A percentile compares a stretch with the other conserved stretches of the same genome.
These are phyloP conservation scores for Scaptomyza tumidula DNA, from an alignment of 2,888 invertebrate species.

Conservation along the genomic window DNA sequence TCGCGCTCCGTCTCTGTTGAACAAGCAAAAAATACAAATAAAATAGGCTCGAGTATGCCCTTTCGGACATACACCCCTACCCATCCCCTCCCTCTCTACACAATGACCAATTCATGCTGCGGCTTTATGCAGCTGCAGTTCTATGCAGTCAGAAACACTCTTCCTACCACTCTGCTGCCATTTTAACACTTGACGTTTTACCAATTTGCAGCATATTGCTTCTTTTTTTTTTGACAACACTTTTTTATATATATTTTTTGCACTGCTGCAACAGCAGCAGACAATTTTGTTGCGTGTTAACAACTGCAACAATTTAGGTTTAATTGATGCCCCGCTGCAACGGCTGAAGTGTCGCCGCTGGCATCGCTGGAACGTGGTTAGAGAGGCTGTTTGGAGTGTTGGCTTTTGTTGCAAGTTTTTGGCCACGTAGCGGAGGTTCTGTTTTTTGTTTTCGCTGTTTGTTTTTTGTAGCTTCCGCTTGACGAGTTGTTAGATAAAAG, in stretches of 20 bases:
- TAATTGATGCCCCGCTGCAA: slow-evolving; percentile 75
- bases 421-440: slow-evolving; percentile 38
- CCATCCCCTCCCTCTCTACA: neutral
- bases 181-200: slow-evolving; percentile 75
- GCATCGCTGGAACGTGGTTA: slow-evolving; percentile 34
- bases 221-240: slow-evolving; percentile 20
- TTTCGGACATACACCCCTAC: neutral
- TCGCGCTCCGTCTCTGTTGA: slow-evolving; percentile 29
- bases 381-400: slow-evolving; percentile 10
- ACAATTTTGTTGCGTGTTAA: slow-evolving; percentile 80
- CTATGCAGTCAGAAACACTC: slow-evolving; percentile 47
- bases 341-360: slow-evolving; percentile 56
- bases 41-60: slow-evolving; percentile 14
- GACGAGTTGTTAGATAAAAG: slow-evolving; percentile 80
- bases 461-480: slow-evolving; percentile 63
- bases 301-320: slow-evolving; percentile 80
- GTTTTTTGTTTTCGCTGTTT: slow-evolving; percentile 14
- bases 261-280: slow-evolving; percentile 70
- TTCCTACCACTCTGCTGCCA: slow-evolving; percentile 21
- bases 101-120: slow-evolving; percentile 23
- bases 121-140: slow-evolving; percentile 74
- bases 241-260: slow-evolving; percentile 49
- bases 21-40: slow-evolving; percentile 6
- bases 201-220: slow-evolving; percentile 63
- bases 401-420: slow-evolving; percentile 66